These are phyloP conservation scores for Patella vulgata DNA, from an alignment of 1,140 invertebrate genomes.

Conservation along the genomic window DNA sequence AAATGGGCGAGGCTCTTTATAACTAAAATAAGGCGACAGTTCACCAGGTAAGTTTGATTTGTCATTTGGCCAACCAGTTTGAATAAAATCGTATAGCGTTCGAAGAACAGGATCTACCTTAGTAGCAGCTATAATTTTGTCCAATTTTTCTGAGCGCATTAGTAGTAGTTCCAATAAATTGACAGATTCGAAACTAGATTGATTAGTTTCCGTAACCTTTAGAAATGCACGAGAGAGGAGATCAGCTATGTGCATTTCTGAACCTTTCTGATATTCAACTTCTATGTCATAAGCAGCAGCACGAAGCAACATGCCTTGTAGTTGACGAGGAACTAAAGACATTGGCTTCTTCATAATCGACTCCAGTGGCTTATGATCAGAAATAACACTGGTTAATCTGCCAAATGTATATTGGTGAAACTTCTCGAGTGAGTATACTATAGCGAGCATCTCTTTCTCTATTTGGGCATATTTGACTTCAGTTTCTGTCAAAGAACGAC, in stretches of 20 bases:
- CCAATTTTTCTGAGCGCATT: background rate
- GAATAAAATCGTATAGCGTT: background rate
- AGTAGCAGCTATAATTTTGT: background rate
- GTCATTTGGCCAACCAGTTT: slow-evolving; percentile 8
- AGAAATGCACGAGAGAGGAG: slow-evolving; percentile 37
- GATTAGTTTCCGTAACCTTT: background rate
- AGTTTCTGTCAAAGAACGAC: slow-evolving; percentile 50
- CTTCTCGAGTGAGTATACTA: slow-evolving; percentile 55
- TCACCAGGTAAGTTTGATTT: background rate
- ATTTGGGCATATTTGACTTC: slow-evolving; percentile 65
- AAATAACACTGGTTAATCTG: slow-evolving; percentile 24
- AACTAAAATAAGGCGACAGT: background rate
- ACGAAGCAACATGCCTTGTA: slow-evolving; percentile 47
- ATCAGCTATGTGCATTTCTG: slow-evolving; percentile 65
- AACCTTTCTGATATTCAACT: slow-evolving; percentile 55
- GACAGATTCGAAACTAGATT: background rate
- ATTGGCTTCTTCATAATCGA: slow-evolving; percentile 32
- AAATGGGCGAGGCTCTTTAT: slow-evolving; percentile 1
- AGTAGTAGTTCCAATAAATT: background rate
- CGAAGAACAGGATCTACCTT: background rate
- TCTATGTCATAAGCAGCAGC: slow-evolving; percentile 65
- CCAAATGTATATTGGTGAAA: slow-evolving; percentile 66
- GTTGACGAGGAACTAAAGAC: slow-evolving; percentile 21
- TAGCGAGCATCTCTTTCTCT: slow-evolving; percentile 66
- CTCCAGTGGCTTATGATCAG: slow-evolving; percentile 35